Base-by-base conservation (phyloP, 1,140 invertebrate genomes). In the Musca vetustissima region DNA sequence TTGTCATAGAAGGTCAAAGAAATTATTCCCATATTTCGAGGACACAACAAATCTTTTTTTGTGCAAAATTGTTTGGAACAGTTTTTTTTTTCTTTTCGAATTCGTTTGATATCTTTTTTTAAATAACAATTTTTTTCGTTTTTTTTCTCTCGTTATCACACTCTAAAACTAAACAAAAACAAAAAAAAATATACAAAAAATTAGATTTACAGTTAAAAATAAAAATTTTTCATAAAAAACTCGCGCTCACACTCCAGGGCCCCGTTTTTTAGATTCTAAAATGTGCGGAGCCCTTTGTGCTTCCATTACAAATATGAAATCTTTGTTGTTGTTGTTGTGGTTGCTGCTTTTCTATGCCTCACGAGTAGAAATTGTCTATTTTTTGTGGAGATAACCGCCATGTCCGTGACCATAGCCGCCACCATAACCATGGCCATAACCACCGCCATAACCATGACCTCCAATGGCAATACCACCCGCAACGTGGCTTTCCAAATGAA, bases 401-500 rank as follows among this genome's bases (percentile, higher is more conserved):
- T 68, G 66, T 19, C 64, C 76, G 49, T 76, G 70, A 0, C 74
- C 75, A 67, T 72, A 71, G 55, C 68, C 59, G 6, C 74, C 75
- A 0, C 69, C 71, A 28, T 70, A 72, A 70, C 70, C 64, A n/a
- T n/a, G n/a, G 22, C 75, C 76, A 61, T 76, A 71, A 69, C 73
- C 53, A 68, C 52, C 68, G 72, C 71, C 14, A 71, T 71, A 57
- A 72, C 72, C 3, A n/a, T n/a, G n/a, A n/a, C 36, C 15, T 21
- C 57, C 66, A 32, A 76, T 71, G 70, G 70, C 71, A 59, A 75
- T 72, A 19, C 73, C 68, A 49, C 73, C 70, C 15, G 73, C 77
- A 67, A 75, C 68, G 49, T 81, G 79, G 71, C 74, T 79, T 72
- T 83, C 75, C 74, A 86, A 79, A 74, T 86, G 80, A 68, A 86